phyloP scores from a whole-genome alignment of 2,797 vertebrate species.

The Crypturellus tataupa region DNA sequence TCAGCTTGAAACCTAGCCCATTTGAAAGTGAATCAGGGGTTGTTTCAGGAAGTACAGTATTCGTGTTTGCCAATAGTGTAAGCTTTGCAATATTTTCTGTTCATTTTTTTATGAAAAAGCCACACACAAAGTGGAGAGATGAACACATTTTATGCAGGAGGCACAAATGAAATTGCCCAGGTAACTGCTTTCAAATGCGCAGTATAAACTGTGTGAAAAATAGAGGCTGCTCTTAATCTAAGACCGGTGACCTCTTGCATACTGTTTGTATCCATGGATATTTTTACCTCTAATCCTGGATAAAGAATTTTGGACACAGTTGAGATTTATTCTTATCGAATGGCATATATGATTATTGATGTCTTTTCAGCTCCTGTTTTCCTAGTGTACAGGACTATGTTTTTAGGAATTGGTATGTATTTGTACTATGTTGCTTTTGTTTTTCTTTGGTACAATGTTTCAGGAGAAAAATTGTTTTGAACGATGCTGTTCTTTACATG shows the following conservation, averaged over 20 bases:
- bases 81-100: background rate
- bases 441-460: background rate
- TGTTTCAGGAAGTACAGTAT: background rate
- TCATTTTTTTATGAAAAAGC: background rate
- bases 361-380: background rate
- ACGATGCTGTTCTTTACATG: conserved; percentile 7
- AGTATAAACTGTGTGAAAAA: background rate
- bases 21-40: background rate
- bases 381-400: background rate
- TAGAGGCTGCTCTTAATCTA: background rate
- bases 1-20: background rate
- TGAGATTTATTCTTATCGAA: background rate
- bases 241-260: background rate
- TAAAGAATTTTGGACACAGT: background rate
- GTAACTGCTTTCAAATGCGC: background rate
- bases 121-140: background rate
- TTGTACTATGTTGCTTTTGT: conserved; percentile 26
- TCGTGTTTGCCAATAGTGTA: background rate
- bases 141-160: background rate
- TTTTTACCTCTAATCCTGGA: background rate
- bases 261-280: background rate
- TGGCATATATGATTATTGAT: background rate
- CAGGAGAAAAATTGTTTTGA: conserved; percentile 4
- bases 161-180: background rate
- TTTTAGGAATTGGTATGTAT: background rate